Base-by-base conservation (phyloP, 1,140 invertebrate genomes). In the Zaprionus inermis region DNA sequence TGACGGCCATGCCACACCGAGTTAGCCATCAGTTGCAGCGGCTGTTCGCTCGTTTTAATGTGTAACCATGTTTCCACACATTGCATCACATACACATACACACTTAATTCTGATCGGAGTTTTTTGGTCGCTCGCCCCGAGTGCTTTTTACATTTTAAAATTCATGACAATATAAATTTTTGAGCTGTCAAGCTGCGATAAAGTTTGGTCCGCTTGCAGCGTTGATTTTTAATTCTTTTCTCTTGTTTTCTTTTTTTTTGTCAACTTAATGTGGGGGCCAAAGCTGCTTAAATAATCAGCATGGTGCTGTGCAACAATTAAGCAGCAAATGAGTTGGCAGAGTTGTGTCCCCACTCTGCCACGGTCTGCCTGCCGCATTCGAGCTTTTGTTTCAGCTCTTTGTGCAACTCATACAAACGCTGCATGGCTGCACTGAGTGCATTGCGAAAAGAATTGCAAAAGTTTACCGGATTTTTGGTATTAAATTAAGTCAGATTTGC, bases 231-330 rank as follows among this genome's bases (percentile, higher is more conserved):
- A 18, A 49, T 49, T 49, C 20, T 49, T 20, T 22, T 12, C 30
- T 11, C 0, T 20, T 1, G 11, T 22, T 12, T 18, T 16, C 1
- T 18, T n/a, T 18, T 20, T 38, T 41, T 52, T 56, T 70, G 30
- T 20, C 16, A 49, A 60, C 34, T 49, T 59, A 60, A 72, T 56
- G 14, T 52, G 14, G 14, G 11, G n/a, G 24, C 24, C 24, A 55
- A 71, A 65, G 72, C 60, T 60, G 73, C 60, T 71, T 60, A 71
- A 76, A 72, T 51, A 72, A 72, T 52, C 49, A 71, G 55, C 22
- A n/a, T 7, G 11, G 11, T 30, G 22, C 54, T 68, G 36, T 28
- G 55, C 57, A 55, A 49, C 51, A 69, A 69, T 73, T 56, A 69
- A 69, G 58, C 32, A 22, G 56, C 56, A 67, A 72, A 72, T 72